Percentiles rank a stretch among this genome's conserved stretches.
These are phyloP conservation scores for Trichogramma dendrolimi DNA, from an alignment of 2,888 invertebrate species.

Conservation along the genomic window DNA sequence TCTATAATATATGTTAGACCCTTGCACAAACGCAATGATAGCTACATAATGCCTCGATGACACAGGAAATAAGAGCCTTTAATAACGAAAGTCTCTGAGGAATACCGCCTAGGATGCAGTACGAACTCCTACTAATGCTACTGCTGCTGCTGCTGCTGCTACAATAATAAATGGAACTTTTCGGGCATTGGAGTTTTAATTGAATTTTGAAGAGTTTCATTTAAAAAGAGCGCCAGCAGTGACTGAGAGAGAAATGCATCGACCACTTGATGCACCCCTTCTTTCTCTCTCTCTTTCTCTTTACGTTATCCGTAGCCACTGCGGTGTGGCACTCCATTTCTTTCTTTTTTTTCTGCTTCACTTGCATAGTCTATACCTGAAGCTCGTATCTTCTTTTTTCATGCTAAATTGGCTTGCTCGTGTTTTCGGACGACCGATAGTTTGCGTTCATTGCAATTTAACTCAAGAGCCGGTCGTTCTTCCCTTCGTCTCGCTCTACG, in stretches of 20 bases:
- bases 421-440: no score
- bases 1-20: no score
- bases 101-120: neutral
- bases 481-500: no score
- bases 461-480: neutral
- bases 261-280: constrained; percentile 10
- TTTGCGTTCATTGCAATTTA: constrained; percentile 6
- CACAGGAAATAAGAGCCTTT: neutral
- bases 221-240: constrained; percentile 1
- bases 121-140: no score
- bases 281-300: neutral
- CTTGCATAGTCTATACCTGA: no score
- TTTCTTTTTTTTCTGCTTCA: no score
- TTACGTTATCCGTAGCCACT: neutral
- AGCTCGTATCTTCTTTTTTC: no score
- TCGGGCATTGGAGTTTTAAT: constrained; percentile 14
- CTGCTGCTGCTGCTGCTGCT: neutral
- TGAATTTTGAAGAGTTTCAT: constrained; percentile 20
- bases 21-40: no score
- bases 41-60: no score
- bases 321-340: no score
- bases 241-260: neutral
- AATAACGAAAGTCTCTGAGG: constrained; percentile 22
- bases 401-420: no score
- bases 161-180: constrained; percentile 12